These are phyloP conservation scores for Drosophila novamexicana DNA, from an alignment of 1,140 invertebrate genomes.

Conservation along the genomic window DNA sequence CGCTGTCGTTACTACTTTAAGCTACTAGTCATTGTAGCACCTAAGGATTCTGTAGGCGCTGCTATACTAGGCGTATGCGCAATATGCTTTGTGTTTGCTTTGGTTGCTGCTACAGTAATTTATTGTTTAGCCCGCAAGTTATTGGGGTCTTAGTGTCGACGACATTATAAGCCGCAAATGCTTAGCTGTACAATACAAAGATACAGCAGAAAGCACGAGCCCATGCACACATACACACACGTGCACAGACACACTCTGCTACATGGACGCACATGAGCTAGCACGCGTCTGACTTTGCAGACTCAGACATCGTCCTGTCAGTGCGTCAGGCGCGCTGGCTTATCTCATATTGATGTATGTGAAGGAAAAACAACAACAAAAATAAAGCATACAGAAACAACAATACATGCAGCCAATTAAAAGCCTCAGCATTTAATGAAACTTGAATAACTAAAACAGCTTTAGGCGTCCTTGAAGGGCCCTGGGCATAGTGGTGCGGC, in stretches of 20 bases:
- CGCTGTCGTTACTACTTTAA: conserved; percentile 1
- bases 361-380: conserved; percentile 16
- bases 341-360: conserved; percentile 71
- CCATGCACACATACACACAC: not conserved
- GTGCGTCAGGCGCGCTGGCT: conserved; percentile 59
- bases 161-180: conserved; percentile 67
- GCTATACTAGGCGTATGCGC: conserved; percentile 24
- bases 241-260: not conserved
- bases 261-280: conserved; percentile 9
- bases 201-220: conserved; percentile 17
- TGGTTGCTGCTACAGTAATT: conserved; percentile 54
- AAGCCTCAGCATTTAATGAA: conserved; percentile 58
- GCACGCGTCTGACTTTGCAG: conserved; percentile 53
- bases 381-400: conserved; percentile 5
- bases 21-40: conserved; percentile 6
- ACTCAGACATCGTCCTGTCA: conserved; percentile 49
- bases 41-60: not conserved
- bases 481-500: conserved; percentile 8
- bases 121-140: conserved; percentile 70
- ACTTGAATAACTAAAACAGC: conserved; percentile 55
- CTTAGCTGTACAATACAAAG: conserved; percentile 36
- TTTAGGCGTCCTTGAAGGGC: conserved; percentile 52
- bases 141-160: conserved; percentile 75
- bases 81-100: conserved; percentile 54
- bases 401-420: conserved; percentile 61